Base-by-base conservation (phyloP, 2,888 invertebrate genomes). In the Drosophila mayaguana region DNA sequence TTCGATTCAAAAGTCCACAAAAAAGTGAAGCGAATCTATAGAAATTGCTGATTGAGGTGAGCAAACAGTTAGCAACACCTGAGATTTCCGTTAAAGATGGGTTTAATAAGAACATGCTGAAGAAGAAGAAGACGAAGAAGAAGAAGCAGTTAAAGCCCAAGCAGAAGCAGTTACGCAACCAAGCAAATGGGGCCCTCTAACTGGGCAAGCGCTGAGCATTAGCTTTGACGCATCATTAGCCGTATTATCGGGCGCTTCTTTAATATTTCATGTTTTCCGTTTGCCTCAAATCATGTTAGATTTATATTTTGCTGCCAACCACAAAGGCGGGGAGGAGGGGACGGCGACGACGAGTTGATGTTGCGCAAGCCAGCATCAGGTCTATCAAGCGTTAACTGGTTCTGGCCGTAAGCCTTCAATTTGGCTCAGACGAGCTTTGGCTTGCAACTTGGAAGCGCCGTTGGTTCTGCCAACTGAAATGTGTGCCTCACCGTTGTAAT, bases 401-500 rank as follows among this genome's bases (percentile, higher is more conserved):
- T 86, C 89, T 87, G 76, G 81, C 75, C 62, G 75, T 75, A 78
- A 78, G 83, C 72, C 87, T 68, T 70, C 75, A 66, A 71, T 81
- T 72, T 72, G 78, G 72, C 72, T 62, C 68, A 62, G 74, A 59
- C 67, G 22, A 32, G 46, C 59, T 51, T 55, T 9, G 32, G 32
- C 56, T 65, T 72, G 81, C 79, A 81, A 73, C 70, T 70, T 80
- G 68, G 75, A 82, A 89, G 80, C 78, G 88, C 89, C 89, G 86
- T 83, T 83, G 88, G 83, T 86, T 86, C 86, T 86, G 84, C 84
- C 81, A 75, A 81, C 75, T 72, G 48, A 83, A 88, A 89, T 87
- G 89, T 87, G 89, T 88, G 86, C 85, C 86, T 89, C 88, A 87
- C 88, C 88, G 88, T 88, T 87, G 86, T 85, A 83, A 69, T 61